Evolutionary conservation across 2,113 vertebrate genomes (phyloP).

Genomic region (Otus sunia): DNA sequence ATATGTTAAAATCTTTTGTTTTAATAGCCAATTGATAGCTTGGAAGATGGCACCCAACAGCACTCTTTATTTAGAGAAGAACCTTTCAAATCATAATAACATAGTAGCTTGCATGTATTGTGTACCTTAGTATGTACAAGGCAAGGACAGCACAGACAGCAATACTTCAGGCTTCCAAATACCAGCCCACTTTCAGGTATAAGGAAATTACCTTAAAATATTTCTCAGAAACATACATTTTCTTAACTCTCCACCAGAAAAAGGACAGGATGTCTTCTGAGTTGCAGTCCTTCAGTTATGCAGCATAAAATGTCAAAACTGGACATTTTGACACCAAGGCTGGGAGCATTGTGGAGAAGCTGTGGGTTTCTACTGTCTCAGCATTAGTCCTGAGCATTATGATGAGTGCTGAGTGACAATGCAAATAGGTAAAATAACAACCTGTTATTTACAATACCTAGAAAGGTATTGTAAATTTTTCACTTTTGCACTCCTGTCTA

Average conservation of each 20-base stretch:
- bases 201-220: background rate
- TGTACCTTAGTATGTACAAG: background rate
- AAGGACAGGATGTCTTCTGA: background rate
- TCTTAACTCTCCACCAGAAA: background rate
- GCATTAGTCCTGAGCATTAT: accelerated
- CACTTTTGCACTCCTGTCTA: background rate
- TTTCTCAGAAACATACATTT: background rate
- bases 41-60: background rate
- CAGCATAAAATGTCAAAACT: background rate
- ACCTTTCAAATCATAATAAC: background rate
- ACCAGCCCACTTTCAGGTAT: background rate
- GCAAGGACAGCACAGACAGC: background rate
- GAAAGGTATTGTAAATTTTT: background rate
- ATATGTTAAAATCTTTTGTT: background rate
- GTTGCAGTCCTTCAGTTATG: background rate
- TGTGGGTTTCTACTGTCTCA: background rate
- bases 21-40: background rate
- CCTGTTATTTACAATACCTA: background rate
- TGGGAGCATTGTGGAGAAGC: background rate
- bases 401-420: background rate
- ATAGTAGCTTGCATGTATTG: background rate
- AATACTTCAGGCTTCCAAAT: background rate
- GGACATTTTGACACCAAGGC: background rate
- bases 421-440: background rate
- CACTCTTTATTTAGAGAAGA: background rate